Evolutionary conservation across 2,113 vertebrate species (phyloP).

Genomic region (Verasper variegatus): DNA sequence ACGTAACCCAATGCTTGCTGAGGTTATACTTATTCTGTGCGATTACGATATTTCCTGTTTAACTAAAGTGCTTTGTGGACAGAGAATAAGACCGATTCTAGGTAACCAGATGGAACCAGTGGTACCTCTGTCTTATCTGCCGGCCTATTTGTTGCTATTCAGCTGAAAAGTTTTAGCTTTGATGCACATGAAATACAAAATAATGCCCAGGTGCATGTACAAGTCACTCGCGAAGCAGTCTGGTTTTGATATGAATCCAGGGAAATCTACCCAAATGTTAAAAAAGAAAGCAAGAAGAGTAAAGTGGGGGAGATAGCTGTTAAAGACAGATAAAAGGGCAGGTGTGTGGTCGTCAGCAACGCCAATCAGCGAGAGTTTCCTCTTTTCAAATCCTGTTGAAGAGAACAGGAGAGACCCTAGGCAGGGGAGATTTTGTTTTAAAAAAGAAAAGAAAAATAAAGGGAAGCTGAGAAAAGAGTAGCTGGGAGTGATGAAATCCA

Average conservation of each 20-base stretch:
- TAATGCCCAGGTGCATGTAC: not conserved
- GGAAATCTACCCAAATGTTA: constrained; percentile 16
- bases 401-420: constrained; percentile 42
- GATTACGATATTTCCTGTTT: not conserved
- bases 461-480: constrained; percentile 33
- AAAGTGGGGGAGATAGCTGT: constrained; percentile 28
- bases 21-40: not conserved
- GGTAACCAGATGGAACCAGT: not conserved
- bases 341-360: constrained; percentile 45
- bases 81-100: not conserved
- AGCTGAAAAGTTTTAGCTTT: constrained; percentile 28
- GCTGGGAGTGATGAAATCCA: constrained; percentile 60
- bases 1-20: not conserved
- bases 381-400: constrained; percentile 53
- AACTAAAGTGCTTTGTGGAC: not conserved
- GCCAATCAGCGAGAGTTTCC: constrained; percentile 50
- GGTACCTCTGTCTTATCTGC: not conserved
- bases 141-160: constrained; percentile 17
- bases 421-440: constrained; percentile 46
- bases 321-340: constrained; percentile 52
- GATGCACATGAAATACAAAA: not conserved
- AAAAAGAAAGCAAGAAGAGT: not conserved
- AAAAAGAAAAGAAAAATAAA: constrained; percentile 34
- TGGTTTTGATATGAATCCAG: constrained; percentile 42
- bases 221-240: constrained; percentile 21